Conservation (phyloP, 2,888 invertebrate genomes). For the Odontocerum albicorne region DNA sequence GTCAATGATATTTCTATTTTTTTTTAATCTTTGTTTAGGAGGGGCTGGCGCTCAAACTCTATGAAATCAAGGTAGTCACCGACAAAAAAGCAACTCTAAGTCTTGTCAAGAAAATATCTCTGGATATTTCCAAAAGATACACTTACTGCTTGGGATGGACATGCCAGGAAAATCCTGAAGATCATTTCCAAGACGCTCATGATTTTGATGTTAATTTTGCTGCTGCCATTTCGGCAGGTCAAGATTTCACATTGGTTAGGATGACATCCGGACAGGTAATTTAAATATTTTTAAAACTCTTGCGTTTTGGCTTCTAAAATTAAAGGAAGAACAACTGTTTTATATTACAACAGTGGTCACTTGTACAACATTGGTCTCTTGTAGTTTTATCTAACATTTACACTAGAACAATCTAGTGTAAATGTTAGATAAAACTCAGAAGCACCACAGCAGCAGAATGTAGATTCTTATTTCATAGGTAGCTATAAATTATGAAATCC, state of each 20-base stretch:
- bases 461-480: too few species aligned
- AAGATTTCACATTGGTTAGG: conserved; percentile 85
- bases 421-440: too few species aligned
- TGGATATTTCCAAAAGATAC: conserved; percentile 48
- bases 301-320: too few species aligned
- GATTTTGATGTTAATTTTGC: not conserved
- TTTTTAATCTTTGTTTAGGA: conserved; percentile 42
- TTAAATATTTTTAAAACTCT: not conserved
- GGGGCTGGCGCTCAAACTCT: conserved; percentile 48
- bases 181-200: conserved; percentile 40
- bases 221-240: conserved; percentile 74
- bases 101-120: conserved; percentile 42
- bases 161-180: conserved; percentile 47
- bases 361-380: too few species aligned
- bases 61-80: conserved; percentile 29
- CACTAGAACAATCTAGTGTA: too few species aligned
- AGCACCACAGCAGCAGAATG: too few species aligned
- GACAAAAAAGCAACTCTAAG: not conserved
- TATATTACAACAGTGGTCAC: too few species aligned
- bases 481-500: too few species aligned
- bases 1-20: too few species aligned
- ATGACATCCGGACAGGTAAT: conserved; percentile 82
- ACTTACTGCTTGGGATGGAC: conserved; percentile 49
- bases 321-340: too few species aligned
- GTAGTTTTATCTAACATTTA: too few species aligned